These are phyloP conservation scores for Cyprinodon tularosa DNA, from an alignment of 2,113 vertebrate species.

Conservation along the genomic window DNA sequence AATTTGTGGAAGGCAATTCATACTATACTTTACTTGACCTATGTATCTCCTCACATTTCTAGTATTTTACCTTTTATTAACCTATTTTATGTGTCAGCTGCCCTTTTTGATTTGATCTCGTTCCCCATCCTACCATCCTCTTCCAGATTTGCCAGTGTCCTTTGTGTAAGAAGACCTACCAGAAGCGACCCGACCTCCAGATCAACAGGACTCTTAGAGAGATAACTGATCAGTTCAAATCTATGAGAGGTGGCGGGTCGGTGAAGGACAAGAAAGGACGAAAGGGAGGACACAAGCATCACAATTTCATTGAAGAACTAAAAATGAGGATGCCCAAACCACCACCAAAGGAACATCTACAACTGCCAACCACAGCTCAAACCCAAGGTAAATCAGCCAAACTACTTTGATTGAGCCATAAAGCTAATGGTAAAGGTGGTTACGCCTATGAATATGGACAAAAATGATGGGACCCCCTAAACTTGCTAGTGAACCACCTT, in stretches of 20 bases:
- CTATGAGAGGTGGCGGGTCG: slow-evolving; percentile 31
- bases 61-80: not conserved
- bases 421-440: too few relatives aligned
- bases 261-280: slow-evolving; percentile 11
- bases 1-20: not conserved
- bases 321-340: slow-evolving; percentile 39
- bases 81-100: not conserved
- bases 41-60: not conserved
- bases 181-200: slow-evolving; percentile 73
- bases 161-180: slow-evolving; percentile 77
- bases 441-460: too few relatives aligned
- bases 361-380: not conserved
- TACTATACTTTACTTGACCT: not conserved
- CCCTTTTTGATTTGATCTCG: not conserved
- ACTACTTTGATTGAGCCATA: not conserved
- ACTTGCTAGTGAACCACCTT: too few relatives aligned
- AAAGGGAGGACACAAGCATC: not conserved
- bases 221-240: slow-evolving; percentile 78
- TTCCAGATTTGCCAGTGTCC: slow-evolving; percentile 73
- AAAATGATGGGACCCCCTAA: too few relatives aligned
- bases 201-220: slow-evolving; percentile 78
- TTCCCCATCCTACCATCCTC: not conserved
- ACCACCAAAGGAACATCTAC: fast-evolving
- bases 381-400: slow-evolving; percentile 9
- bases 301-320: slow-evolving; percentile 46